These are phyloP conservation scores for Trissolcus basalis DNA, from an alignment of 1,140 invertebrate species.

Conservation along the genomic window DNA sequence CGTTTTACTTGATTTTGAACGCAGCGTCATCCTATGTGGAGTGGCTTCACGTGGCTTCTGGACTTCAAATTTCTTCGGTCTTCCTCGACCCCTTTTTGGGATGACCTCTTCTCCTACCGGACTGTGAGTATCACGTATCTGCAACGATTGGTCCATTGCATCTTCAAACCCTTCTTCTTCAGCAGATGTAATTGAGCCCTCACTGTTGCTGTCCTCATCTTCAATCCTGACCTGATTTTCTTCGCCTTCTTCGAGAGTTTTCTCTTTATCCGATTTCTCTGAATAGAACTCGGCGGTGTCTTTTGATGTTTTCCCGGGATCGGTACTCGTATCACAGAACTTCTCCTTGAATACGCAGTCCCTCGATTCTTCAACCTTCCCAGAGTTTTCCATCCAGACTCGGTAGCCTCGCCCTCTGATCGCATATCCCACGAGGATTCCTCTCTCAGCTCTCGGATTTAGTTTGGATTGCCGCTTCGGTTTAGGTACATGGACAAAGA, in stretches of 20 bases:
- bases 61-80: too few species aligned
- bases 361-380: too few species aligned
- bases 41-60: too few species aligned
- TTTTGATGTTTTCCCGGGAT: conserved; percentile 54
- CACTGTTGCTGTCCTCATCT: not conserved
- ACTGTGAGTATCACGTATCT: not conserved
- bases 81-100: too few species aligned
- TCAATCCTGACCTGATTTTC: not conserved
- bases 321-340: too few species aligned
- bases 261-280: conserved; percentile 32
- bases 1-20: not conserved
- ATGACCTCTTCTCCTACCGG: conserved; percentile 4
- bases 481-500: too few species aligned
- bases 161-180: conserved; percentile 12
- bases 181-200: not conserved
- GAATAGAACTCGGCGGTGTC: conserved; percentile 19
- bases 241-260: conserved; percentile 6
- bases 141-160: not conserved
- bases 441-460: too few species aligned
- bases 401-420: too few species aligned
- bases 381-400: too few species aligned
- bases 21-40: not conserved
- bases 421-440: too few species aligned
- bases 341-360: too few species aligned
- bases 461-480: too few species aligned